Evolutionary conservation across 2,888 invertebrate species (phyloP), one percentile per base, ranked within the genome.

Genomic region (Lymantria monacha): DNA sequence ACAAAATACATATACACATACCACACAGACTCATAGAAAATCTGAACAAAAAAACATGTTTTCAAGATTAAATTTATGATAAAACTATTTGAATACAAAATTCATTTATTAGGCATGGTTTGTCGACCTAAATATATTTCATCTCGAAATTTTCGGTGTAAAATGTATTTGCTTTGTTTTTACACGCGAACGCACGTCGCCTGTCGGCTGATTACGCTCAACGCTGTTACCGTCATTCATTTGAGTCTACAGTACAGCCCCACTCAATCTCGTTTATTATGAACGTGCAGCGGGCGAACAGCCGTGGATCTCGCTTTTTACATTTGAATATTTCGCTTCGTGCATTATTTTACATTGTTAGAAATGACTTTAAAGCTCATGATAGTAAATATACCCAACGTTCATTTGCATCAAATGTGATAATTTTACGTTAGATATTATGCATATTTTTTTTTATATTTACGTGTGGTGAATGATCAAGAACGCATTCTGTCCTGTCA

Each of bases 261-360:
- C 79, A 82, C 87, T 88, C 88, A 86, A 87, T 87, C 85, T 87
- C 83, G 83, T 88, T 87, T 83, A 88, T 89, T 87, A 88, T 84
- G 82, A 83, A 83, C 87, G 81, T 80, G 83, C 83, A 83, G 65
- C 79, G 72, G 70, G 72, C 76, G 63, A 66, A 63, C 69, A 69
- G 57, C 66, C 71, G 78, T 72, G 76, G 77, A 80, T 75, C 81
- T 76, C 75, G 75, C 73, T 81, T 33, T 84, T 85, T 78, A 79
- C 78, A 85, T 83, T 81, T 79, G 76, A 80, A 84, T 84, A 83
- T 85, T 85, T 81, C 67, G 75, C 72, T 76, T 58, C 66, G 66
- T 79, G 67, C 78, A 81, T 81, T 80, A 78, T 76, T 81, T 80
- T 76, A 80, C 72, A 77, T 76, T 78, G 75, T 84, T 79, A 78